Conservation (phyloP, 2,113 vertebrate genomes). For the Scortum barcoo region DNA sequence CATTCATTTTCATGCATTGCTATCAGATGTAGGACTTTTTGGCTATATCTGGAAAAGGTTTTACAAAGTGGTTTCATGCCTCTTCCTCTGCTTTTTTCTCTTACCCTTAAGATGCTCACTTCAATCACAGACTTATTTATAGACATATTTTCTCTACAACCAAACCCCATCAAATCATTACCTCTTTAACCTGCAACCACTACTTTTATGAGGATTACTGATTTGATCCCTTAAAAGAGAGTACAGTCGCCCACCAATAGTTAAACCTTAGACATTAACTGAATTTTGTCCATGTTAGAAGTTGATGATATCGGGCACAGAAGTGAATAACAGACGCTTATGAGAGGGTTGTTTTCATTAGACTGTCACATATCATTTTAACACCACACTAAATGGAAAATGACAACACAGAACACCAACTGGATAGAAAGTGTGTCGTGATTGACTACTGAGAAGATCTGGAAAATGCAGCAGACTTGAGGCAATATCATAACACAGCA, state of each 20-base stretch:
- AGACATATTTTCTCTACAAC: not conserved
- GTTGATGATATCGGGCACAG: not conserved
- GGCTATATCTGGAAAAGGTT: not conserved
- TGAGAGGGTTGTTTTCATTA: slow-evolving; percentile 4
- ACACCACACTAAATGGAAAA: slow-evolving; percentile 2
- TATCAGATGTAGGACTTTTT: slow-evolving; percentile 21
- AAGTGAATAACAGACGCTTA: not conserved
- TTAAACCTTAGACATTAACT: not conserved
- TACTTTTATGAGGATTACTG: not conserved
- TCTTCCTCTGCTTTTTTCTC: too few relatives aligned
- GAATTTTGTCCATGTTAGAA: not conserved
- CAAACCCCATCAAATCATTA: not conserved
- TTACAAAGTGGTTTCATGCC: not conserved
- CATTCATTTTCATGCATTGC: not conserved
- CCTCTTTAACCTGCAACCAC: not conserved
- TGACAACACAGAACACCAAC: not conserved
- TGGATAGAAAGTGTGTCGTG: not conserved
- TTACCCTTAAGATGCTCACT: slow-evolving; percentile 4
- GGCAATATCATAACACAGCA: slow-evolving; percentile 29
- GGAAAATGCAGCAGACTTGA: slow-evolving; percentile 35
- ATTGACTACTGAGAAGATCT: slow-evolving; percentile 2
- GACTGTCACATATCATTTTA: slow-evolving; percentile 7
- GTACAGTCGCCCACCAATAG: not conserved
- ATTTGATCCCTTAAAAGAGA: not conserved
- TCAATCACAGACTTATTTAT: slow-evolving; percentile 2